These are phyloP conservation scores for Gulo gulo DNA, from an alignment of 2,113 vertebrate genomes.

Conservation along the genomic window DNA sequence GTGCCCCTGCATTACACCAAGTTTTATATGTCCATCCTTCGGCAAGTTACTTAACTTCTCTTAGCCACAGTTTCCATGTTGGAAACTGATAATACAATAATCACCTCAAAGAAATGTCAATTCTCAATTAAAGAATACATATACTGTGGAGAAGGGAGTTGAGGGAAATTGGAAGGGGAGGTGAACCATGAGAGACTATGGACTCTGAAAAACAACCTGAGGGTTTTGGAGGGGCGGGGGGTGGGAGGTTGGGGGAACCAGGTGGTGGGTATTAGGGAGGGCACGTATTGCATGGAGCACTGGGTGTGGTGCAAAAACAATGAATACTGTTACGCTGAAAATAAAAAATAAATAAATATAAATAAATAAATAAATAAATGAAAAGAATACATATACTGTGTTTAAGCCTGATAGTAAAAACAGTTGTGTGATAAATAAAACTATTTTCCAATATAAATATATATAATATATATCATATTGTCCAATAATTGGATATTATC, in stretches of 20 bases:
- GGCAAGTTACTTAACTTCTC: conserved; percentile 1
- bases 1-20: not conserved
- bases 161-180: too few species aligned
- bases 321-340: too few species aligned
- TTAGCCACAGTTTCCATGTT: not conserved
- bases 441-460: not conserved
- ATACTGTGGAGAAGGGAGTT: not conserved
- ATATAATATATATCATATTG: not conserved
- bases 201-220: too few species aligned
- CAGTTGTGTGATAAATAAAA: not conserved
- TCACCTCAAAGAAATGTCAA: not conserved
- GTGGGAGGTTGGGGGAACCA: too few species aligned
- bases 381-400: not conserved
- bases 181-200: too few species aligned
- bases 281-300: too few species aligned
- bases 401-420: not conserved
- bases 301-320: too few species aligned
- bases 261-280: too few species aligned
- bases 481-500: not conserved
- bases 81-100: not conserved
- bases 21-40: not conserved
- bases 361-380: too few species aligned
- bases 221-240: too few species aligned
- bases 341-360: too few species aligned
- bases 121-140: not conserved